Evolutionary conservation across 2,888 invertebrate genomes (phyloP).

Genomic region (Erebia epiphron): DNA sequence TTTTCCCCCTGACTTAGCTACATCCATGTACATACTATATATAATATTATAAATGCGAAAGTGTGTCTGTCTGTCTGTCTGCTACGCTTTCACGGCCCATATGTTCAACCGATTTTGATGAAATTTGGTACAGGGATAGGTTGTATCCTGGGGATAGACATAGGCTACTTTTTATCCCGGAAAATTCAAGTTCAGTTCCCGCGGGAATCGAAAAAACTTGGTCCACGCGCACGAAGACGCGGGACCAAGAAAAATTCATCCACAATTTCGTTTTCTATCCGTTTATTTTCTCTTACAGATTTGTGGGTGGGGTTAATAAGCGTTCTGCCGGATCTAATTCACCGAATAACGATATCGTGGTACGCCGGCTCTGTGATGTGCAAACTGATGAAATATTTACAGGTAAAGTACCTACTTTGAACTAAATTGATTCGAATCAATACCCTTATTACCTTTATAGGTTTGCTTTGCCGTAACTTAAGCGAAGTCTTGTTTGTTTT

Average conservation of each 20-base stretch:
- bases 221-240: too few relatives aligned
- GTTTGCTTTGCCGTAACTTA: not conserved
- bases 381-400: constrained; percentile 93
- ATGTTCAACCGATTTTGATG: too few relatives aligned
- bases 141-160: too few relatives aligned
- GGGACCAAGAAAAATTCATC: not conserved
- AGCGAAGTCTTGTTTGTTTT: not conserved
- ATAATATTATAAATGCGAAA: too few relatives aligned
- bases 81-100: too few relatives aligned
- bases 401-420: constrained; percentile 69
- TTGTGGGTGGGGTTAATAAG: constrained; percentile 93
- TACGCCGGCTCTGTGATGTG: constrained; percentile 94
- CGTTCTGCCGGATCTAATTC: constrained; percentile 94
- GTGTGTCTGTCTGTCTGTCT: too few relatives aligned
- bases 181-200: too few relatives aligned
- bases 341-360: constrained; percentile 95
- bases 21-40: too few relatives aligned
- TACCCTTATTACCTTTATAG: constrained; percentile 2
- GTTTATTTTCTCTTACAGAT: constrained; percentile 83
- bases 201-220: too few relatives aligned
- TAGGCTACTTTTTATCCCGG: too few relatives aligned
- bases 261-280: constrained; percentile 2
- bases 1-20: too few relatives aligned
- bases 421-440: constrained; percentile 8
- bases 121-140: too few relatives aligned